phyloP scores from a whole-genome alignment of 2,888 invertebrate genomes.

The Philopedon plagiatum region DNA sequence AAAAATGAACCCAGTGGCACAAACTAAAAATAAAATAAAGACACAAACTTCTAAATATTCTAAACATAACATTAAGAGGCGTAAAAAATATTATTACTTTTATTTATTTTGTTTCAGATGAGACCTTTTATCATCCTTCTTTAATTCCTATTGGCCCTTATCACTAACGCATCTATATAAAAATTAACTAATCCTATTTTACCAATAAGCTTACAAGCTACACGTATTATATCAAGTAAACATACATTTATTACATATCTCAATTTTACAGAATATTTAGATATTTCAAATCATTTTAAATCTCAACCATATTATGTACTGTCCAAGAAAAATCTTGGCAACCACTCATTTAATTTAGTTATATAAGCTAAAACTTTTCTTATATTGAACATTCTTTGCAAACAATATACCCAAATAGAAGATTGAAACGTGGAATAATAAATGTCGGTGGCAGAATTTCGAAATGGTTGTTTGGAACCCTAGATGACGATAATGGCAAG shows the following conservation, averaged over 20 bases:
- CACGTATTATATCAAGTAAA: not conserved
- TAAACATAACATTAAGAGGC: conserved; percentile 25
- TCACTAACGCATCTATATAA: not conserved
- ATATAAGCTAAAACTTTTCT: not conserved
- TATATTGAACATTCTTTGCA: not conserved
- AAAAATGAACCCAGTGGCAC: conserved; percentile 12
- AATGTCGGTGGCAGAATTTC: conserved; percentile 26
- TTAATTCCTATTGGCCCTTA: not conserved
- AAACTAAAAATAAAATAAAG: no score
- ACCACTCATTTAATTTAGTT: not conserved
- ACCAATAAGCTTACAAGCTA: not conserved
- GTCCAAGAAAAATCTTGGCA: not conserved
- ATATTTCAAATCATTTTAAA: not conserved
- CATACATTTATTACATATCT: conserved; percentile 14
- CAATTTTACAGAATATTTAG: not conserved
- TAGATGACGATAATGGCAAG: conserved; percentile 24
- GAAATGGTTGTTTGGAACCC: conserved; percentile 27
- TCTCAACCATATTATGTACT: not conserved
- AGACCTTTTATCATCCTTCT: no score
- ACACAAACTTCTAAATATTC: conserved; percentile 28
- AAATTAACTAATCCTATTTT: not conserved
- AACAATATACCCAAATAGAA: not conserved
- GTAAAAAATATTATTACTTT: conserved; percentile 16
- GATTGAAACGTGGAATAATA: not conserved
- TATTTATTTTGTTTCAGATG: conserved; percentile 25